These are phyloP conservation scores for Cybosia mesomella DNA, from an alignment of 2,888 invertebrate genomes.

Conservation along the genomic window DNA sequence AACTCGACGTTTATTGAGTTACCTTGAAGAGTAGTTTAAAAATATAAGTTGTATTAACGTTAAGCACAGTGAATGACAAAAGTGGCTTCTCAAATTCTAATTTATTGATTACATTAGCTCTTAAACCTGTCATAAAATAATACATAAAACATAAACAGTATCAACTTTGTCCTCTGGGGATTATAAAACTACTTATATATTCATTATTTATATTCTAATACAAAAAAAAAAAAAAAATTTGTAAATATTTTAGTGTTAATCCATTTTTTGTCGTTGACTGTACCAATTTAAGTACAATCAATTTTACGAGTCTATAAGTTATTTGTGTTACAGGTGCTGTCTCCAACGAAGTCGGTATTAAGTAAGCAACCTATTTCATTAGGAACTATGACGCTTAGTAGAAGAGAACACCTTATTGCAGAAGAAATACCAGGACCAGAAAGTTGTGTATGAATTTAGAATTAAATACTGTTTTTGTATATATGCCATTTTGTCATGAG, in stretches of 20 bases:
- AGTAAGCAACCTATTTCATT: slow-evolving; percentile 65
- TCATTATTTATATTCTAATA: too few relatives aligned
- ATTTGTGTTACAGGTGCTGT: slow-evolving; percentile 63
- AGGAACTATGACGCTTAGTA: slow-evolving; percentile 73
- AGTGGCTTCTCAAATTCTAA: too few relatives aligned
- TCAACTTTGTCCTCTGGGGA: too few relatives aligned
- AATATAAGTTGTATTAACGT: slow-evolving; percentile 16
- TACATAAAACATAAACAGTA: too few relatives aligned
- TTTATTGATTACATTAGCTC: too few relatives aligned
- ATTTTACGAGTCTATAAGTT: slow-evolving; percentile 18
- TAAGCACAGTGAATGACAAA: neutral
- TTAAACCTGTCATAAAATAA: too few relatives aligned
- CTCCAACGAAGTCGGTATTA: slow-evolving; percentile 64
- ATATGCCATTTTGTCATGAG: slow-evolving; percentile 26
- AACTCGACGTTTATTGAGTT: slow-evolving; percentile 17
- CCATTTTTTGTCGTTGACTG: too few relatives aligned
- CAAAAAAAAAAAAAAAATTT: too few relatives aligned
- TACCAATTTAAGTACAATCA: slow-evolving; percentile 12
- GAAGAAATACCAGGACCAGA: slow-evolving; percentile 84
- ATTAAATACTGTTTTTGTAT: slow-evolving; percentile 29
- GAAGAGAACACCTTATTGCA: slow-evolving; percentile 82
- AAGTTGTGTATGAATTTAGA: slow-evolving; percentile 78
- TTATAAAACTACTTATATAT: too few relatives aligned
- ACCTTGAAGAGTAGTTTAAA: slow-evolving; percentile 13
- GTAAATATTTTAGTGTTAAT: too few relatives aligned